A percentile compares a stretch with the other conserved stretches of the same genome.
phyloP scores from a whole-genome alignment of 2,888 invertebrate genomes.

The Scaptomyza cyrtandrae region DNA sequence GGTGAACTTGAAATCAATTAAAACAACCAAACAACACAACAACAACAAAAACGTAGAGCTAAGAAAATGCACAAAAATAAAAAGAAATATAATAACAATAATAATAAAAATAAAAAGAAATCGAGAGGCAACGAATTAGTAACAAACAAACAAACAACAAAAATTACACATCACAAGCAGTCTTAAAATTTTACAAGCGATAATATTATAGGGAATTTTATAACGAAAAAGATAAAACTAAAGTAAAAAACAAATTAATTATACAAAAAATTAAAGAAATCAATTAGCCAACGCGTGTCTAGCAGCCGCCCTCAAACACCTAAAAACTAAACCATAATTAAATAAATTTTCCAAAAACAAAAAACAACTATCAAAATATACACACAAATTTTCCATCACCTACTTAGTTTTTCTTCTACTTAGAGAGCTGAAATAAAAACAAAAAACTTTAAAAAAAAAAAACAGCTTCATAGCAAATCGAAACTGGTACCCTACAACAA shows the following conservation, averaged over 20 bases:
- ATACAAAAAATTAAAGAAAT: constrained; percentile 30
- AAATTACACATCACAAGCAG: constrained; percentile 60
- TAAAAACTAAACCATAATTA: constrained; percentile 15
- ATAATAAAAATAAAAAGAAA: too few species aligned
- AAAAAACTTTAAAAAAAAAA: background rate
- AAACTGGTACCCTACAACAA: constrained; percentile 45
- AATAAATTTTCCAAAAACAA: constrained; percentile 6
- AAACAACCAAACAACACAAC: constrained; percentile 22
- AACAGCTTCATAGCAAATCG: constrained; percentile 45
- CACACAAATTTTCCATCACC: constrained; percentile 11
- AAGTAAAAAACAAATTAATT: constrained; percentile 24
- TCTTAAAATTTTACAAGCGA: constrained; percentile 40
- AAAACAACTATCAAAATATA: constrained; percentile 13
- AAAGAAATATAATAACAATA: constrained; percentile 9
- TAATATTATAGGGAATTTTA: constrained; percentile 60
- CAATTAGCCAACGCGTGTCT: constrained; percentile 61
- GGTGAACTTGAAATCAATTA: constrained; percentile 72
- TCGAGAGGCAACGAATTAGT: constrained; percentile 73
- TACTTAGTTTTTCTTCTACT: constrained; percentile 19
- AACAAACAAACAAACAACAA: constrained; percentile 38
- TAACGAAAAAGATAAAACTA: constrained; percentile 24
- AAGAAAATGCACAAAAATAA: constrained; percentile 65
- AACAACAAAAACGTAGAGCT: constrained; percentile 58
- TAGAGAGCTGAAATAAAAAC: constrained; percentile 35
- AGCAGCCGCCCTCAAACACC: constrained; percentile 29